Evolutionary conservation across 1,140 invertebrate species (phyloP).

Genomic region (Drosophila asahinai): DNA sequence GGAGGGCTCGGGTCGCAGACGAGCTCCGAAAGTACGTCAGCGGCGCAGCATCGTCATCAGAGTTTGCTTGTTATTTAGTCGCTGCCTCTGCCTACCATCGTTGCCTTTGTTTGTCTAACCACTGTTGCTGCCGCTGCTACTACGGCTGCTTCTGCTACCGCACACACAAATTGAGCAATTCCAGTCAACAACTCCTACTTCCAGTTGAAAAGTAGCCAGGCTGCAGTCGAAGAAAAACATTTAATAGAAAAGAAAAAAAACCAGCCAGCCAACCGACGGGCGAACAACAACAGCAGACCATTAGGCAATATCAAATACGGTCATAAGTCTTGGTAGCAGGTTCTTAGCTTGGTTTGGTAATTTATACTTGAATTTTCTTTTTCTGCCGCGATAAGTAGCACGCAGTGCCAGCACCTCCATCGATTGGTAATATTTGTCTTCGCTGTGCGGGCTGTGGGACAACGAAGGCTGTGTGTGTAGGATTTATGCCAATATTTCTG

Average conservation of each 20-base stretch:
- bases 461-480: neutral
- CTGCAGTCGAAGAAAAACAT: slow-evolving; percentile 71
- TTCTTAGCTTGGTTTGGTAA: slow-evolving; percentile 77
- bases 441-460: slow-evolving; percentile 38
- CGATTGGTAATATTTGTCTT: slow-evolving; percentile 40
- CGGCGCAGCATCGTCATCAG: slow-evolving; percentile 38
- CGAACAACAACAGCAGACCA: slow-evolving; percentile 54
- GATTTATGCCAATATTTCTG: no score
- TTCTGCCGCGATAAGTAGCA: slow-evolving; percentile 56
- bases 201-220: slow-evolving; percentile 78
- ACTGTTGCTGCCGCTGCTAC: slow-evolving; percentile 16
- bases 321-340: slow-evolving; percentile 76
- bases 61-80: slow-evolving; percentile 54
- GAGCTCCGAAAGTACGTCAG: slow-evolving; percentile 50
- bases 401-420: slow-evolving; percentile 29
- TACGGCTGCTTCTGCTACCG: slow-evolving; percentile 21
- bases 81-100: slow-evolving; percentile 36
- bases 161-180: slow-evolving; percentile 83
- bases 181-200: slow-evolving; percentile 82
- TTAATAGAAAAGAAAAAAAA: slow-evolving; percentile 64
- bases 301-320: slow-evolving; percentile 80
- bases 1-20: slow-evolving; percentile 13
- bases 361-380: slow-evolving; percentile 64
- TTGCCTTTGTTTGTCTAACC: slow-evolving; percentile 36
- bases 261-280: slow-evolving; percentile 17